Evolutionary conservation across 2,888 invertebrate genomes (phyloP).

Genomic region (Troides helena): DNA sequence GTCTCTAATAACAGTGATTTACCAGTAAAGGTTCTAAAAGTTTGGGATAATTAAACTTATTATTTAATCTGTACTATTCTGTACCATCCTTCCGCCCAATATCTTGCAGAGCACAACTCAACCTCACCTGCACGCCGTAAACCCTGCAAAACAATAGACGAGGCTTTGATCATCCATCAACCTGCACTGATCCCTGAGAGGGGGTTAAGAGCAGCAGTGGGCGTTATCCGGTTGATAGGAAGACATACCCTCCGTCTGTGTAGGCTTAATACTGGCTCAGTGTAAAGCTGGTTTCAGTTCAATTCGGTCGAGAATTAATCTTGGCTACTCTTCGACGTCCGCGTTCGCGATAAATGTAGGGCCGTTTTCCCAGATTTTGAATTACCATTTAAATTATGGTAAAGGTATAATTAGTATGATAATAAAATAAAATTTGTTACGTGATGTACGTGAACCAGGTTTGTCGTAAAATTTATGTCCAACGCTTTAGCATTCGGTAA

Average conservation of each 20-base stretch:
- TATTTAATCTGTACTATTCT: too few relatives aligned
- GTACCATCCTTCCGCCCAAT: too few relatives aligned
- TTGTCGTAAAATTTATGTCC: conserved; percentile 29
- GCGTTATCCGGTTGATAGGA: too few relatives aligned
- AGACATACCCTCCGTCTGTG: conserved; percentile 3
- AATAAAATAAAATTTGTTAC: conserved; percentile 31
- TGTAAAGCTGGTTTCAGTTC: conserved; percentile 33
- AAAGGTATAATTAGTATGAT: conserved; percentile 30
- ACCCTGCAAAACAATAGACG: too few relatives aligned
- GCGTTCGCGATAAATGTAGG: conserved; percentile 31
- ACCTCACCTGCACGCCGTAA: too few relatives aligned
- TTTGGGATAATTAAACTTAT: too few relatives aligned
- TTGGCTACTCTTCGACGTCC: conserved; percentile 32
- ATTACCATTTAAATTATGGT: conserved; percentile 32
- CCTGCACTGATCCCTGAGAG: too few relatives aligned
- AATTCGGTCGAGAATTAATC: conserved; percentile 34
- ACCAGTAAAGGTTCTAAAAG: too few relatives aligned
- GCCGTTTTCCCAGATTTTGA: conserved; percentile 29
- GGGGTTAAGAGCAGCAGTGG: too few relatives aligned
- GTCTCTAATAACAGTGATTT: too few relatives aligned
- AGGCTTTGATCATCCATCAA: too few relatives aligned
- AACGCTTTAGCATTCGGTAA: conserved; percentile 24
- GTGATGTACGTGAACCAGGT: conserved; percentile 28
- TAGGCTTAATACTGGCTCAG: conserved; percentile 26
- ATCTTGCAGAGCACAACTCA: too few relatives aligned